phyloP scores from a whole-genome alignment of 2,797 vertebrate genomes.

The Lepus oiostolus region DNA sequence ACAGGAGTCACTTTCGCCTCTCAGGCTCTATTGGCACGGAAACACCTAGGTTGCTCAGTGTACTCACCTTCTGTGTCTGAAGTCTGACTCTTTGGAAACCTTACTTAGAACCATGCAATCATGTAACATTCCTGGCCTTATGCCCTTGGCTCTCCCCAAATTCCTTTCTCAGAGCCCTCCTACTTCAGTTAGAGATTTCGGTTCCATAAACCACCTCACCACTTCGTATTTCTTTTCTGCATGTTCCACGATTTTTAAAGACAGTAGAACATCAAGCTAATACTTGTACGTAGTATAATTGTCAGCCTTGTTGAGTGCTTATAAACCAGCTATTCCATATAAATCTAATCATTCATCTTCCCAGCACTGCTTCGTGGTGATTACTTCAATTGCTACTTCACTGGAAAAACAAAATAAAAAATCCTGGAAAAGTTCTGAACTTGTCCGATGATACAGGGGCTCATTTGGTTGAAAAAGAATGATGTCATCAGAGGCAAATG shows the following conservation, averaged over 20 bases:
- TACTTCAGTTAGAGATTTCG: constrained; percentile 18
- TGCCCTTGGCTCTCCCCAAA: neutral
- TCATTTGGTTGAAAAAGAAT: constrained; percentile 31
- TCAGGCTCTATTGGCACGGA: neutral
- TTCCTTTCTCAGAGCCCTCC: neutral
- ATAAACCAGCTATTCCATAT: constrained; percentile 48
- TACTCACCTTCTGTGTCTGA: neutral
- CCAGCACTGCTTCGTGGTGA: neutral
- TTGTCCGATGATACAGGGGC: neutral
- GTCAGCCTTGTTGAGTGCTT: neutral
- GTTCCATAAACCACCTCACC: neutral
- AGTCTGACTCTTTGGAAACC: neutral
- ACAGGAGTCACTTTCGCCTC: neutral
- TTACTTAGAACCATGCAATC: neutral
- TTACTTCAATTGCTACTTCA: constrained; percentile 32
- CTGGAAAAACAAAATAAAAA: neutral
- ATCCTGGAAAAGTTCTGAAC: neutral
- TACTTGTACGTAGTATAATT: neutral
- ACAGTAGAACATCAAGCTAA: neutral
- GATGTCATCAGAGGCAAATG: neutral
- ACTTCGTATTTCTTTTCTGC: constrained; percentile 27
- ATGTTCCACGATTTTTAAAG: neutral
- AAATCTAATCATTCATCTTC: constrained; percentile 55
- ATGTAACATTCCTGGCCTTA: neutral
- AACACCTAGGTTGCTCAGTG: neutral